Conservation (phyloP, 2,797 vertebrate species). For the Triplophysa yarkandensis region DNA sequence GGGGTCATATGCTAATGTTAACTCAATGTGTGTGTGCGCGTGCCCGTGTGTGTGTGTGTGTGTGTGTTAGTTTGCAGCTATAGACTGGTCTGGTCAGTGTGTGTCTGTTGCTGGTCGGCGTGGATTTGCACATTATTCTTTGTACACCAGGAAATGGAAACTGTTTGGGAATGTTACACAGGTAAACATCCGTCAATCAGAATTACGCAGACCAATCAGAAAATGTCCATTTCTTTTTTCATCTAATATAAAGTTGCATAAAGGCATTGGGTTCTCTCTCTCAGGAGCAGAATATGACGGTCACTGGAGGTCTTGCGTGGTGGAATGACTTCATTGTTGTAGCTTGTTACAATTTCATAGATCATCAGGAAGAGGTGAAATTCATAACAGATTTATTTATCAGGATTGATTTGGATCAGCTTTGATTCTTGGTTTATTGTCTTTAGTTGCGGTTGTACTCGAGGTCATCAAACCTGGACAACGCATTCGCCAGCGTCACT, state of each 20-base stretch:
- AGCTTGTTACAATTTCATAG: conserved; percentile 94
- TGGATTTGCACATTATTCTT: conserved; percentile 97
- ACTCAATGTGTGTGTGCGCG: no score
- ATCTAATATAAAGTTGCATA: no score
- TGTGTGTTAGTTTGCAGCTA: conserved; percentile 88
- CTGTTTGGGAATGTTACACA: conserved; percentile 98
- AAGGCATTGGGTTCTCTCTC: neutral
- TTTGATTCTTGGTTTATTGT: conserved; percentile 16
- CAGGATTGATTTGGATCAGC: neutral
- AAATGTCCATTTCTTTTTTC: neutral
- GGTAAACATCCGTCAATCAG: no score
- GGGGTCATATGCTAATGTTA: neutral
- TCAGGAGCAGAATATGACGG: conserved; percentile 97
- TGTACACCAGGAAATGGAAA: conserved; percentile 97
- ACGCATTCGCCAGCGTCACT: conserved; percentile 91
- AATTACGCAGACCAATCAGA: no score
- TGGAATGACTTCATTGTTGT: conserved; percentile 97
- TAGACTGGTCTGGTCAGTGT: conserved; percentile 93
- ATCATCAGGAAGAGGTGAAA: conserved; percentile 96
- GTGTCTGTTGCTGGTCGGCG: conserved; percentile 93
- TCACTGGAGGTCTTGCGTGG: conserved; percentile 96
- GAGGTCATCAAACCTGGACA: conserved; percentile 93
- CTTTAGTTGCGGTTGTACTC: conserved; percentile 89
- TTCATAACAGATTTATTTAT: neutral
- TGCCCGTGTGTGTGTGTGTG: no score